These are phyloP conservation scores for Ophion costatus DNA, from an alignment of 2,888 invertebrate species.

Conservation along the genomic window DNA sequence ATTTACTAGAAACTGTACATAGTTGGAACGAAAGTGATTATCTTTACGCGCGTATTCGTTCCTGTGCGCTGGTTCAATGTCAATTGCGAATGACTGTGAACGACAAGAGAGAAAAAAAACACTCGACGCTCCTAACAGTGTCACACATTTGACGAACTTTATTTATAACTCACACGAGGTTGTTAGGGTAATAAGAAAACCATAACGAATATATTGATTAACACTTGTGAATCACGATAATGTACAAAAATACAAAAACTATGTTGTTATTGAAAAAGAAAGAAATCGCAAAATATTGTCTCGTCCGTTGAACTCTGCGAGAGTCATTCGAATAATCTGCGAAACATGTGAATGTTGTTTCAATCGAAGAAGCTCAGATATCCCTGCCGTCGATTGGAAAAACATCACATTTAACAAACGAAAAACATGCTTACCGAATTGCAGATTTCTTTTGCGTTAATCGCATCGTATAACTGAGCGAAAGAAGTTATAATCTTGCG, in stretches of 20 bases:
- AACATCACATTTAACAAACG: too few species aligned
- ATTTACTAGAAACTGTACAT: slow-evolving; percentile 56
- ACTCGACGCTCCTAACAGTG: slow-evolving; percentile 26
- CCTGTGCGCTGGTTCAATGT: slow-evolving; percentile 11
- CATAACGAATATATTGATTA: slow-evolving; percentile 7
- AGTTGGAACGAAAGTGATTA: slow-evolving; percentile 20
- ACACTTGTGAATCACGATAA: slow-evolving; percentile 21
- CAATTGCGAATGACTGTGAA: slow-evolving; percentile 17
- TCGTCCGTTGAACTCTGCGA: neutral
- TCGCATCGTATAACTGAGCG: neutral
- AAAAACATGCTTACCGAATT: too few species aligned
- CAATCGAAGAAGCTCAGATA: too few species aligned
- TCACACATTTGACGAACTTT: slow-evolving; percentile 30
- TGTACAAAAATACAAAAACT: slow-evolving; percentile 19
- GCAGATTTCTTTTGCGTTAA: neutral
- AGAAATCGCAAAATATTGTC: neutral
- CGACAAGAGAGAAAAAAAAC: slow-evolving; percentile 4
- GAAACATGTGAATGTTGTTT: neutral
- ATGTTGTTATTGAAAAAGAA: neutral
- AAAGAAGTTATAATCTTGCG: too few species aligned
- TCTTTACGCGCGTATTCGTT: slow-evolving; percentile 9
- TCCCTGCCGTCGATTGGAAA: too few species aligned
- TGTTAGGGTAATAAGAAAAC: slow-evolving; percentile 38
- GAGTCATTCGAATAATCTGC: neutral
- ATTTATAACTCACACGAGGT: slow-evolving; percentile 62